These are phyloP conservation scores for Lasioglossum villosulum DNA, from an alignment of 2,888 invertebrate species.

Conservation along the genomic window DNA sequence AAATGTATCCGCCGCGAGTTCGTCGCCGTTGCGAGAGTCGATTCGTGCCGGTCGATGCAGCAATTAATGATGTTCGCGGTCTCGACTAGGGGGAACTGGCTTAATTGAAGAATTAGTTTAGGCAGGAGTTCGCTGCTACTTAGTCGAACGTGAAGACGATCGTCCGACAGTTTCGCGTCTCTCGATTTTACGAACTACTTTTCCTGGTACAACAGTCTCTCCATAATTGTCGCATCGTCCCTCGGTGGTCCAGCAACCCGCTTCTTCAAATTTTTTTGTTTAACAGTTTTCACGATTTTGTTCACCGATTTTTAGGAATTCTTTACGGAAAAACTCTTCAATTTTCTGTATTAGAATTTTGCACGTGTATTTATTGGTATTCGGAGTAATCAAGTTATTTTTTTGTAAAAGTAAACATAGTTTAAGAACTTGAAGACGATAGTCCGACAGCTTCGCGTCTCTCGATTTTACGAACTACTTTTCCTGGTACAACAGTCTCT, in stretches of 20 bases:
- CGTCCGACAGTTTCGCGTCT: neutral
- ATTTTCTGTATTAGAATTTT: too few relatives aligned
- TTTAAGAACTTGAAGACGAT: conserved; percentile 8
- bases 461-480: neutral
- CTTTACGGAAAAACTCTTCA: too few relatives aligned
- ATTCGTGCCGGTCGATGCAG: conserved; percentile 47
- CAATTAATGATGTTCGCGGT: conserved; percentile 73
- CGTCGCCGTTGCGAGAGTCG: conserved; percentile 27
- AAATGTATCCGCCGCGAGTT: conserved; percentile 21
- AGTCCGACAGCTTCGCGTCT: neutral
- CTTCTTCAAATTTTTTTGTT: too few relatives aligned
- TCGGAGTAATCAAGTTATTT: too few relatives aligned
- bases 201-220: neutral
- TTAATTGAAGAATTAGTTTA: conserved; percentile 79
- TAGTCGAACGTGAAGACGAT: conserved; percentile 7
- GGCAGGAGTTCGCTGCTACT: conserved; percentile 38
- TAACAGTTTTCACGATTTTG: too few relatives aligned
- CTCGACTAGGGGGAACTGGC: conserved; percentile 73
- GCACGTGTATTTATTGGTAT: too few relatives aligned
- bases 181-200: neutral
- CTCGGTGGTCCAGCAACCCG: too few relatives aligned
- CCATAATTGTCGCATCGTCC: too few relatives aligned
- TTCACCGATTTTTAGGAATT: too few relatives aligned
- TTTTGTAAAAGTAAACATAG: too few relatives aligned
- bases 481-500: neutral